Base-by-base conservation (phyloP, 1,140 invertebrate genomes). In the Drosophila dunni region DNA sequence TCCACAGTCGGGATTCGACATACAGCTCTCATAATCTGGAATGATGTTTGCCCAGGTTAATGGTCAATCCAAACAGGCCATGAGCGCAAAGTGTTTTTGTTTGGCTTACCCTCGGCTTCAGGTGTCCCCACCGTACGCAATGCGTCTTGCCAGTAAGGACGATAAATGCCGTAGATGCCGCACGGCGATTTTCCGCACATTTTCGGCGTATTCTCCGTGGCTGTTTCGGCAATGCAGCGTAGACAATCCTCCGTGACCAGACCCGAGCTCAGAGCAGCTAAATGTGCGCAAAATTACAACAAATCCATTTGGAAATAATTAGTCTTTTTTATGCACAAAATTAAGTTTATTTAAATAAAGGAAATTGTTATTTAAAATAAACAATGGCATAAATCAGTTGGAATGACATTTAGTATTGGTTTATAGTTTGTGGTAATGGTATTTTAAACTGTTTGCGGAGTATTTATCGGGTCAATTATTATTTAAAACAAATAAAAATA, bases 121-220 rank as follows among this genome's bases (percentile, higher is more conserved):
- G 7, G 0, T 7, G 8, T 3, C 7, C 13, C 5, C 38, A 46
- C 42, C 24, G 6, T 15, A 20, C 40, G 40, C 50, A 48, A 33
- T 46, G 84, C 78, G 63, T 92, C 91, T 57, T 67, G 38, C 82
- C 90, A 92, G 65, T 92, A 92, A 4, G 24, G 29, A 34, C 7
- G 58, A 29, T 76, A 90, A 66, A 92, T 91, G 50, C 81, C 75
- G 79, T 78, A 92, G 61, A 84, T 64, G 56, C 91, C 89, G 77
- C 83, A 92, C 8, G 45, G 56, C 20, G 7, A 34, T 10, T 38
- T 10, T 2, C 17, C 48, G 46, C 90, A 91, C 40, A 44, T 66
- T 15, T 36, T 71, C 24, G 65, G 69, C 46, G 60, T 50, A 56
- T 75, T 71, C 20, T 53, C 36, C 29, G 82, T 91, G 33, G 77